Conservation (phyloP, 2,888 invertebrate genomes). For the Morinoia aosen region DNA sequence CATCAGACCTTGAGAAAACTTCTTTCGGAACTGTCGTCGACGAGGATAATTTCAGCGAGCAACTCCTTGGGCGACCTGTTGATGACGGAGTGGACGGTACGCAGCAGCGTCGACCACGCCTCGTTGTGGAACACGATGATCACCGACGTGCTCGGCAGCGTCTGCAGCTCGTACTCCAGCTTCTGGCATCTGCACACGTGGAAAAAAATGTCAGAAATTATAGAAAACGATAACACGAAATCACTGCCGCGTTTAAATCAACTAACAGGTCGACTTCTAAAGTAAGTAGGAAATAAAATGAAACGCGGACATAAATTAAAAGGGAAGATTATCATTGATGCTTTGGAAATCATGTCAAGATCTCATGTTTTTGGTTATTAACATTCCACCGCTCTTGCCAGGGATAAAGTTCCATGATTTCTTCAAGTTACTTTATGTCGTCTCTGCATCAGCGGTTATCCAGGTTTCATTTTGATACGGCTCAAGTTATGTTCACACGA, state of each 20-base stretch:
- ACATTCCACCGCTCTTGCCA: no score
- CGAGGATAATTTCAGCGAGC: slow-evolving; percentile 86
- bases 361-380: no score
- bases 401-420: no score
- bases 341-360: background rate
- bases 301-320: background rate
- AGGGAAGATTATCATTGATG: background rate
- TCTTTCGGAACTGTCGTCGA: slow-evolving; percentile 90
- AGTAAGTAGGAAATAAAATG: background rate
- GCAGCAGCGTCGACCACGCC: slow-evolving; percentile 95
- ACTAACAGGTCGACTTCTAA: background rate
- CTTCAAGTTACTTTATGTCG: no score
- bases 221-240: background rate
- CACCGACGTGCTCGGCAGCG: slow-evolving; percentile 81
- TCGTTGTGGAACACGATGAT: slow-evolving; percentile 99
- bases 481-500: no score
- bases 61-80: slow-evolving; percentile 85
- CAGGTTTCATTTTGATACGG: no score
- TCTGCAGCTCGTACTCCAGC: slow-evolving; percentile 74
- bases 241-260: background rate
- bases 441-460: no score
- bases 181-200: slow-evolving; percentile 76
- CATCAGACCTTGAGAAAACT: slow-evolving; percentile 69
- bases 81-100: slow-evolving; percentile 95
- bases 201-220: background rate